These are phyloP conservation scores for Listronotus bonariensis DNA, from an alignment of 1,140 invertebrate species.

Conservation along the genomic window DNA sequence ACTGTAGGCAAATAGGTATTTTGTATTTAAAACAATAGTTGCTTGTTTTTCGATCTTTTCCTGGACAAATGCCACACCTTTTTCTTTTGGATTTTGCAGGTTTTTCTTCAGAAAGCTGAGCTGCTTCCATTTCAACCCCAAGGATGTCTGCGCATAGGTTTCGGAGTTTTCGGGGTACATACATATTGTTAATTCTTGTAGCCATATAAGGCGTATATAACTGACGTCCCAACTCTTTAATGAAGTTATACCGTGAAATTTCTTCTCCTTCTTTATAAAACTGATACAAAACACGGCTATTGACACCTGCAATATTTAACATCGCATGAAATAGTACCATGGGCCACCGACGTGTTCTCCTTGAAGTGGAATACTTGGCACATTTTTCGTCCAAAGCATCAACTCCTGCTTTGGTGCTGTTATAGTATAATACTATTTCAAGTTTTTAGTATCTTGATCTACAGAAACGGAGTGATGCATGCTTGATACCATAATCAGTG, in stretches of 20 bases:
- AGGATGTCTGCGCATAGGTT: background rate
- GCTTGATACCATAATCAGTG: too few species aligned
- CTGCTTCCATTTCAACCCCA: background rate
- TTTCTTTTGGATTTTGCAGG: background rate
- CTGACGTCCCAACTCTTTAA: conserved; percentile 10
- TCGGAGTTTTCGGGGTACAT: background rate
- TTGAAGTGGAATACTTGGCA: conserved; percentile 7
- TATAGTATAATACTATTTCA: conserved; percentile 1
- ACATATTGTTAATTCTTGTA: background rate
- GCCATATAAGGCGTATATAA: background rate
- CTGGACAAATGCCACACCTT: conserved; percentile 2
- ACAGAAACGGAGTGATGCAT: too few species aligned
- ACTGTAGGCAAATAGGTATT: conserved; percentile 6
- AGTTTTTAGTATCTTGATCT: too few species aligned
- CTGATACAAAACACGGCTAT: conserved; percentile 13
- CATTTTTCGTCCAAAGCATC: conserved; percentile 17
- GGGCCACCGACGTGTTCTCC: conserved; percentile 12
- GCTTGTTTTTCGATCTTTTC: conserved; percentile 4
- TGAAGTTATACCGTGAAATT: conserved; percentile 4
- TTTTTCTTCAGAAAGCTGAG: background rate
- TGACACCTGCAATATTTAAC: conserved; percentile 14
- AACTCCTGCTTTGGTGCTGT: conserved; percentile 12
- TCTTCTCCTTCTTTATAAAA: conserved; percentile 12
- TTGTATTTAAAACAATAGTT: background rate
- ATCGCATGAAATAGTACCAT: conserved; percentile 8